Conservation (phyloP, 2,113 vertebrate genomes). For the Condylura cristata region DNA sequence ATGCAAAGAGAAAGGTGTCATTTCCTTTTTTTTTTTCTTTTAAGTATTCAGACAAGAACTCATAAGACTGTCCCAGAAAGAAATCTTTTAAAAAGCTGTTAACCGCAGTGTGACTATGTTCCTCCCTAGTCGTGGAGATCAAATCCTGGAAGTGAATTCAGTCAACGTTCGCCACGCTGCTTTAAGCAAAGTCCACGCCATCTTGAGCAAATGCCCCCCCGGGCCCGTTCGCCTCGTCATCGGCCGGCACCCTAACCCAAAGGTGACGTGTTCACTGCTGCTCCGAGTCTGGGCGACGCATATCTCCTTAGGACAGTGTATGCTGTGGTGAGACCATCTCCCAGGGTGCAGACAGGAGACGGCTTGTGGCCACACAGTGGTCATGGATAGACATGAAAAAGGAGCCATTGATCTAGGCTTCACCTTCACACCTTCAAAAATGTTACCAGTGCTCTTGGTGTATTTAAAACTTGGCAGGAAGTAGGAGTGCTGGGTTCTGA, state of each 20-base stretch:
- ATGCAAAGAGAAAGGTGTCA: background rate
- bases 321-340: background rate
- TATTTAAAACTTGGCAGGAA: background rate
- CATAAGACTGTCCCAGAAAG: background rate
- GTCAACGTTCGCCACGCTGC: slow-evolving; percentile 94
- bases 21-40: background rate
- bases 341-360: background rate
- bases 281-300: background rate
- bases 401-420: background rate
- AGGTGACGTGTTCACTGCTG: slow-evolving; percentile 85
- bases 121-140: slow-evolving; percentile 92
- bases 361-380: background rate
- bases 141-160: slow-evolving; percentile 95
- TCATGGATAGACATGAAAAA: background rate
- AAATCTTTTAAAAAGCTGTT: background rate
- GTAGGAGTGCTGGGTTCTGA: background rate
- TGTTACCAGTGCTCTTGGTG: background rate
- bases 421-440: background rate
- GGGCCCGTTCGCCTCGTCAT: slow-evolving; percentile 96
- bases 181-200: slow-evolving; percentile 94
- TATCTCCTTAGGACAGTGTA: background rate
- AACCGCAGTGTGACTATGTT: slow-evolving; percentile 22
- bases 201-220: slow-evolving; percentile 96
- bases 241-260: slow-evolving; percentile 96
- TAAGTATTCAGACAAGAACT: slow-evolving; percentile 24